Conservation (phyloP, 2,113 vertebrate genomes). For the Asarcornis scutulata region DNA sequence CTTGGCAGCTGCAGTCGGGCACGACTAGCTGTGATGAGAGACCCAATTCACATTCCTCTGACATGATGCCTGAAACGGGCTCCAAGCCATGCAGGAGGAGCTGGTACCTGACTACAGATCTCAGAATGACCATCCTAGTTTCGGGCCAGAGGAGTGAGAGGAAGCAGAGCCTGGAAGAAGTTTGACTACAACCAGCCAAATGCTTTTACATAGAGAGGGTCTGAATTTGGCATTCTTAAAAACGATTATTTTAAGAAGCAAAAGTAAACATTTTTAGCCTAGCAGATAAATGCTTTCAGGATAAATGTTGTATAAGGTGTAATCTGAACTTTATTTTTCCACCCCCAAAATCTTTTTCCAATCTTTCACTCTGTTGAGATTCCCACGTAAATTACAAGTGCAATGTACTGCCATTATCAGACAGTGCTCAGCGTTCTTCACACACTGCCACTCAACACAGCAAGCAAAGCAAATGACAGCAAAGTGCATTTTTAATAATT, state of each 20-base stretch:
- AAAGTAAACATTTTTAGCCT: neutral
- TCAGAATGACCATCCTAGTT: neutral
- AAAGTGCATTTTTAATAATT: slow-evolving; percentile 10
- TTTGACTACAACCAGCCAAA: neutral
- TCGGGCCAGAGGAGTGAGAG: neutral
- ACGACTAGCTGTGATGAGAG: neutral
- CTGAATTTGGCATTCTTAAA: neutral
- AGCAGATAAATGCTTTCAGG: neutral
- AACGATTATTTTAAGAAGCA: neutral
- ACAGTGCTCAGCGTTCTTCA: neutral
- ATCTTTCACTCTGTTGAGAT: neutral
- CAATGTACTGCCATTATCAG: neutral
- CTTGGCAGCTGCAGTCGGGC: neutral
- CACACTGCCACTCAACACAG: neutral
- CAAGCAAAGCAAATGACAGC: neutral
- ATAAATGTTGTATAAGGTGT: neutral
- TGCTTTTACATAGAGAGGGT: neutral
- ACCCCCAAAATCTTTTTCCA: neutral
- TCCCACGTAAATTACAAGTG: neutral
- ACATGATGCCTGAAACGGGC: rapidly evolving
- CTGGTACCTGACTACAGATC: neutral
- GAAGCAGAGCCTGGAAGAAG: neutral
- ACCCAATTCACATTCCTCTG: neutral
- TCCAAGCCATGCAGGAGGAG: neutral
- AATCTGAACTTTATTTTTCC: neutral